Percentiles rank a stretch among this genome's conserved stretches.
Evolutionary conservation across 2,113 vertebrate species (phyloP).

Genomic region (Motacilla alba): DNA sequence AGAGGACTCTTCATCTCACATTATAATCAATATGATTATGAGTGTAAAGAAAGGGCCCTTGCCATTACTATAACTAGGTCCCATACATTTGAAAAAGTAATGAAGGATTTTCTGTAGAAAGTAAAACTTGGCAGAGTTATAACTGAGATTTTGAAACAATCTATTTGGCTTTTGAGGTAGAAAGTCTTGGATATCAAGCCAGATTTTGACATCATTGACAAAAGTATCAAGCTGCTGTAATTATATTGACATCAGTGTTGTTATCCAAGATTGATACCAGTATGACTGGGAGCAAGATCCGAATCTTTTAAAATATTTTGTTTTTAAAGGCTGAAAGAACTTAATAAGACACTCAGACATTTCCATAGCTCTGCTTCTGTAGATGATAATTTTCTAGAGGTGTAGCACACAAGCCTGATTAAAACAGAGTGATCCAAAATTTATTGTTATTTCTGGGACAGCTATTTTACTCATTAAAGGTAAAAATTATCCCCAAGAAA

Average conservation of each 20-base stretch:
- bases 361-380: not conserved
- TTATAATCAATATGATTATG: slow-evolving; percentile 46
- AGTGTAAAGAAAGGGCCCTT: slow-evolving; percentile 33
- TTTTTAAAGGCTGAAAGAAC: not conserved
- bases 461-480: not conserved
- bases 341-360: not conserved
- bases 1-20: slow-evolving; percentile 31
- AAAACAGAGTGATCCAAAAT: not conserved
- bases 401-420: not conserved
- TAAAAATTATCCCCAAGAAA: not conserved
- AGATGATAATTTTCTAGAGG: not conserved
- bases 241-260: not conserved
- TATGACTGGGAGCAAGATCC: not conserved
- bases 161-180: not conserved
- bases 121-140: not conserved
- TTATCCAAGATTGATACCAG: not conserved
- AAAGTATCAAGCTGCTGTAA: not conserved
- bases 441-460: not conserved
- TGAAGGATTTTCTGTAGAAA: not conserved
- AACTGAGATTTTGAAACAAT: not conserved
- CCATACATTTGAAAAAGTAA: not conserved
- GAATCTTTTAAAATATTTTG: not conserved
- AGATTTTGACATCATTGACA: not conserved
- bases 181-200: not conserved
- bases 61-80: not conserved